Evolutionary conservation across 1,140 invertebrate species (phyloP).

Genomic region (Lepidurus couesii): DNA sequence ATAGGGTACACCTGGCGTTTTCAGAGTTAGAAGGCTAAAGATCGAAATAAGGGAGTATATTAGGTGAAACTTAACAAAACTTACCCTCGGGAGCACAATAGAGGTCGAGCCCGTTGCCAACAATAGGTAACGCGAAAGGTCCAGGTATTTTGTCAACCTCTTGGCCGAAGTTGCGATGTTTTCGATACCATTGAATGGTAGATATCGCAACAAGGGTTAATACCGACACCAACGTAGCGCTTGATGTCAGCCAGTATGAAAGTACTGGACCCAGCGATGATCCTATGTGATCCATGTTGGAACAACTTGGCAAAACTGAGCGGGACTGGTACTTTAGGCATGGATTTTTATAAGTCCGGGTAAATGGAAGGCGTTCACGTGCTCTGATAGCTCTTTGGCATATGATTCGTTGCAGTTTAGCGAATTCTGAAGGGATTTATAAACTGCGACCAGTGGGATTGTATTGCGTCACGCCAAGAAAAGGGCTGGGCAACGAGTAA

Average conservation of each 20-base stretch:
- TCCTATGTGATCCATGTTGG: not conserved
- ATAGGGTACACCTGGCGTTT: too few relatives aligned
- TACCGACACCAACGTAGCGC: not conserved
- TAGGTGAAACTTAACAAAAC: not conserved
- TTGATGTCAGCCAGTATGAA: not conserved
- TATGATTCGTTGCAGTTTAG: too few relatives aligned
- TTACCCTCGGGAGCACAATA: constrained; percentile 37
- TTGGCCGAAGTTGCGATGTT: constrained; percentile 23
- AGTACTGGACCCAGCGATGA: not conserved
- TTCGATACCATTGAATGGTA: not conserved
- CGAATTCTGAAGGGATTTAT: too few relatives aligned
- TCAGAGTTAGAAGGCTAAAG: not conserved
- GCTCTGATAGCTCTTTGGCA: too few relatives aligned
- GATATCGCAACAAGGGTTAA: not conserved
- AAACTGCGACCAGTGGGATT: too few relatives aligned
- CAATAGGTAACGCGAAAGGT: constrained; percentile 50
- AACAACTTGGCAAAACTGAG: not conserved
- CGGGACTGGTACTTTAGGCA: too few relatives aligned
- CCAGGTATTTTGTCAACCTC: constrained; percentile 46
- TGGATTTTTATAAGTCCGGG: too few relatives aligned
- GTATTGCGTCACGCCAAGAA: too few relatives aligned
- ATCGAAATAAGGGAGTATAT: not conserved
- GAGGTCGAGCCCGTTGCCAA: constrained; percentile 50
- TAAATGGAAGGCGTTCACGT: too few relatives aligned
- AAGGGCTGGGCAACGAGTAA: too few relatives aligned